Base-by-base conservation (phyloP, 2,888 invertebrate species). In the Hirtodrosophila confusa region DNA sequence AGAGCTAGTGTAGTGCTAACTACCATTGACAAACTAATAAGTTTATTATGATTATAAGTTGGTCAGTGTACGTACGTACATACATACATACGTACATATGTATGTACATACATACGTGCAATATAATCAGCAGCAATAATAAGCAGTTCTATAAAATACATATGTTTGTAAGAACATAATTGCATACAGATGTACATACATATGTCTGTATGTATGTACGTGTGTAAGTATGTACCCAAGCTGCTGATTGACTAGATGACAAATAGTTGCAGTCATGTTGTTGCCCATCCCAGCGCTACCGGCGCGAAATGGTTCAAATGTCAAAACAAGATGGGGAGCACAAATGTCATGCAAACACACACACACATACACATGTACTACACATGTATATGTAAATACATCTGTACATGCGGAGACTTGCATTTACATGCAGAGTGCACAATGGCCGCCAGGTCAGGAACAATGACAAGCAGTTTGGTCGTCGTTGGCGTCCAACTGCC, bases 261-360 rank as follows among this genome's bases (percentile, higher is more conserved):
- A 80, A 80, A 80, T 70, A 78, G 66, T 62, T 61, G 60, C 56
- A 47, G 56, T 40, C 50, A 17, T 49, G 33, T 57, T 54, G 29
- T 44, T 69, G 50, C 63, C 53, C 60, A 55, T 50, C 53, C 63
- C 65, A 47, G 37, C 37, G 55, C n/a, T 41, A 67, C 60, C 60
- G 69, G 50, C 44, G 39, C 58, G 53, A 65, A 86, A 68, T 78
- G 83, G 86, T 75, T 79, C 80, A 86, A 86, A 80, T 76, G 80
- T 73, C 86, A 83, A 71, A 74, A 74, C 80, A 74, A 83, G 80
- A 80, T 76, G 86, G 86, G 86, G 64, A 64, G 71, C 58, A 60
- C 66, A 63, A 66, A 78, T 69, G 75, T 55, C 69, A 50, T 63
- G 49, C 41, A 55, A 23, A 36, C 61, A 63, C 43, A 31, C 40